A percentile compares a stretch with the other conserved stretches of the same genome.
These are phyloP conservation scores for Macrotrachela quadricornifera DNA, from an alignment of 1,140 invertebrate genomes.

Conservation along the genomic window DNA sequence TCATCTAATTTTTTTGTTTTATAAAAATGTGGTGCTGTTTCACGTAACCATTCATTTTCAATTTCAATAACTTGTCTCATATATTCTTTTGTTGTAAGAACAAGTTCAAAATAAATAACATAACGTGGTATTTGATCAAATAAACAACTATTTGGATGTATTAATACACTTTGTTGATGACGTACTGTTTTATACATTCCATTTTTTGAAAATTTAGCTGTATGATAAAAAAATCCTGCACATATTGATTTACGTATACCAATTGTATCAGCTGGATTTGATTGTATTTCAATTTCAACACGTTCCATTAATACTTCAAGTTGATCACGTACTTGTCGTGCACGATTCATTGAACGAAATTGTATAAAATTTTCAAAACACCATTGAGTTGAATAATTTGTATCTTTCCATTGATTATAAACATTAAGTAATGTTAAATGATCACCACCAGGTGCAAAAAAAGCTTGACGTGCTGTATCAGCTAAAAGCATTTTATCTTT, in stretches of 20 bases:
- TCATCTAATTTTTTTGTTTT: slow-evolving; percentile 51
- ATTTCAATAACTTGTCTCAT: slow-evolving; percentile 86
- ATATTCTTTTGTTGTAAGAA: slow-evolving; percentile 93
- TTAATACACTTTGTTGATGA: slow-evolving; percentile 80
- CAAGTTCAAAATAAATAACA: slow-evolving; percentile 87
- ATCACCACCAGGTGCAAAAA: slow-evolving; percentile 59
- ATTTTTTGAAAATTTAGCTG: slow-evolving; percentile 71
- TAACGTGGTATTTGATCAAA: slow-evolving; percentile 87
- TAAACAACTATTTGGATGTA: slow-evolving; percentile 82
- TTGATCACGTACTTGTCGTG: slow-evolving; percentile 84
- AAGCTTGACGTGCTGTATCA: slow-evolving; percentile 84
- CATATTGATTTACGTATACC: slow-evolving; percentile 82
- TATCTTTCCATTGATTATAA: slow-evolving; percentile 81
- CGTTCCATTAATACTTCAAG: slow-evolving; percentile 81
- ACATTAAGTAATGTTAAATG: slow-evolving; percentile 85
- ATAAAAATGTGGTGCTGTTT: slow-evolving; percentile 95
- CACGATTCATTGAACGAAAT: slow-evolving; percentile 81
- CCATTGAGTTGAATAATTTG: slow-evolving; percentile 80
- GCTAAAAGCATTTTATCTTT: slow-evolving; percentile 97
- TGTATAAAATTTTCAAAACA: slow-evolving; percentile 98
- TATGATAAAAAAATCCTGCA: slow-evolving; percentile 92
- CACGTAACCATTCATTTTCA: slow-evolving; percentile 81
- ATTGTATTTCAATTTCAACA: slow-evolving; percentile 72
- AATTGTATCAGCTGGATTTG: slow-evolving; percentile 30
- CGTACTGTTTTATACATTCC: slow-evolving; percentile 91